Percentiles rank a stretch among this genome's conserved stretches.
Evolutionary conservation across 1,140 invertebrate species (phyloP).

Genomic region (Drosophila nigrodunni): DNA sequence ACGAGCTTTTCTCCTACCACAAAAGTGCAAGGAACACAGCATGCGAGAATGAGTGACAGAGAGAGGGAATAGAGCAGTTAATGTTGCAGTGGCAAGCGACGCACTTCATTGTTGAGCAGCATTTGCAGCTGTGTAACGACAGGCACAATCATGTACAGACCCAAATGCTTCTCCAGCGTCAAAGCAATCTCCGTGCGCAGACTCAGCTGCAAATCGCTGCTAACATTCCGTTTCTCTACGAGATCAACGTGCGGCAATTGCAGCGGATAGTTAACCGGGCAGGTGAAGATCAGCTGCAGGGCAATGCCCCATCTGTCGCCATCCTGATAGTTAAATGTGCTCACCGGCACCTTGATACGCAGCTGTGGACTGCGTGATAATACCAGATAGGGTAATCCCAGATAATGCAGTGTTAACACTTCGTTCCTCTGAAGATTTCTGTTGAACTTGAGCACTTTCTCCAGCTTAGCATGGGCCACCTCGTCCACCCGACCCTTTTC

Average conservation of each 20-base stretch:
- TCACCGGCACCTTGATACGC: slow-evolving; percentile 54
- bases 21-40: neutral
- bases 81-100: slow-evolving; percentile 11
- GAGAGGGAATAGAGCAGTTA: neutral
- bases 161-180: slow-evolving; percentile 58
- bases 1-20: neutral
- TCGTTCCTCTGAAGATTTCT: slow-evolving; percentile 61
- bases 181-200: slow-evolving; percentile 46
- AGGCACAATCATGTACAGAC: slow-evolving; percentile 68
- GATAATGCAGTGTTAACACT: slow-evolving; percentile 62
- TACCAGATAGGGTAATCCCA: slow-evolving; percentile 64
- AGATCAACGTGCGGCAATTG: slow-evolving; percentile 54
- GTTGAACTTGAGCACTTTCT: slow-evolving; percentile 18
- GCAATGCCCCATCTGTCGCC: slow-evolving; percentile 38
- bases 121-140: slow-evolving; percentile 64
- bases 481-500: neutral
- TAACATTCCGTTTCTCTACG: slow-evolving; percentile 62
- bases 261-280: slow-evolving; percentile 55
- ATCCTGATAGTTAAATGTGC: slow-evolving; percentile 57
- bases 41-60: neutral
- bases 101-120: slow-evolving; percentile 49
- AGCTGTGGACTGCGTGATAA: slow-evolving; percentile 45
- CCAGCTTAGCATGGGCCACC: slow-evolving; percentile 1
- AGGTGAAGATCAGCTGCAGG: slow-evolving; percentile 61
- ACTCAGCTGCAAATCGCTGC: slow-evolving; percentile 37